Conservation (phyloP, 2,797 vertebrate species). For the Gymnoscopelus microlampas region DNA sequence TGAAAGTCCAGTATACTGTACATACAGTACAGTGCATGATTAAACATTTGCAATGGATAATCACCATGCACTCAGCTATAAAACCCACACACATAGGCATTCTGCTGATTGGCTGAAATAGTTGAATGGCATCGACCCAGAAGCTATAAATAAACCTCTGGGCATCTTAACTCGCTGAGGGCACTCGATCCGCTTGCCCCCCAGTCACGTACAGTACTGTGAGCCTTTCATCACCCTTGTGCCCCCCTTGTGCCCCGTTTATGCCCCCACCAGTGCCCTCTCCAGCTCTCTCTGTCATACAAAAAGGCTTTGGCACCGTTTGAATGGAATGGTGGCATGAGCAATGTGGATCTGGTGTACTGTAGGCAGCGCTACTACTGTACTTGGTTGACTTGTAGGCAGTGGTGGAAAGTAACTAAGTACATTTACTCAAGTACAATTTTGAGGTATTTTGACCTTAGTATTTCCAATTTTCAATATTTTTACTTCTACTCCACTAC, state of each 20-base stretch:
- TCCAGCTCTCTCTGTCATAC: conserved; percentile 27
- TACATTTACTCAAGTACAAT: no score
- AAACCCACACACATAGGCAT: neutral
- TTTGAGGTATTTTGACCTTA: no score
- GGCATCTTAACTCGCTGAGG: conserved; percentile 39
- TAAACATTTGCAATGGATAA: neutral
- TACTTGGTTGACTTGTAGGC: conserved; percentile 31
- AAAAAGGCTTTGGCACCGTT: conserved; percentile 43
- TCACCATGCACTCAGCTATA: neutral
- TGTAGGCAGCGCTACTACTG: conserved; percentile 13
- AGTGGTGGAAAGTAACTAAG: no score
- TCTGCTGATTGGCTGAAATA: conserved; percentile 40
- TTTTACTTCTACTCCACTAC: no score
- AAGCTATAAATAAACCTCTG: conserved; percentile 66
- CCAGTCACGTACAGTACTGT: conserved; percentile 50
- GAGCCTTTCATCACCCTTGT: conserved; percentile 49
- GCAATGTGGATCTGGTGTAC: conserved; percentile 4
- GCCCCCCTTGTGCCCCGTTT: conserved; percentile 26
- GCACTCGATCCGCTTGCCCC: conserved; percentile 32
- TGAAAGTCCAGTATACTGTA: no score
- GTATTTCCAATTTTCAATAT: no score
- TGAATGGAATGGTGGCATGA: conserved; percentile 37
- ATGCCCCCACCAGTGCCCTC: conserved; percentile 20
- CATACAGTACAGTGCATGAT: no score
- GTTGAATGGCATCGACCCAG: conserved; percentile 59